These are phyloP conservation scores for Heteropelma amictum DNA, from an alignment of 2,888 invertebrate species.

Conservation along the genomic window DNA sequence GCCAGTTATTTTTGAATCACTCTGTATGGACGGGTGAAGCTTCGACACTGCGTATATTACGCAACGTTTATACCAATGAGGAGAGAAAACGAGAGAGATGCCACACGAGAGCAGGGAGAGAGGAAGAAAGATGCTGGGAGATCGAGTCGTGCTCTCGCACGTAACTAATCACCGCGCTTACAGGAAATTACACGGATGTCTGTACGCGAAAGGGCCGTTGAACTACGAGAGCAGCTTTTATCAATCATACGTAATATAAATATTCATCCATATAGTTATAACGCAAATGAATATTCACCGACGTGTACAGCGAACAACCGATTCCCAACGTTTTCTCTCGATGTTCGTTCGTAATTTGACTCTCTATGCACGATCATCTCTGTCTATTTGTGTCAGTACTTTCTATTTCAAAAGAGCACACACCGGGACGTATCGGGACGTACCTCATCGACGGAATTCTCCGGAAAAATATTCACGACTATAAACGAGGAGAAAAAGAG, in stretches of 20 bases:
- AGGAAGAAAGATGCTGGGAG: conserved; percentile 33
- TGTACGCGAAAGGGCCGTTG: conserved; percentile 45
- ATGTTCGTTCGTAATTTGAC: background rate
- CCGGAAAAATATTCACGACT: conserved; percentile 31
- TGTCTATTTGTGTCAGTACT: conserved; percentile 15
- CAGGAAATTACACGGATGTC: conserved; percentile 57
- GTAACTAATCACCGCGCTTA: conserved; percentile 55
- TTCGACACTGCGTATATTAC: conserved; percentile 13
- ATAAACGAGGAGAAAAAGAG: conserved; percentile 16
- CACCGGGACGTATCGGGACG: conserved; percentile 11
- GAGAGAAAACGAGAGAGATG: conserved; percentile 31
- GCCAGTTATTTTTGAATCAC: conserved; percentile 25
- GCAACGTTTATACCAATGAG: conserved; percentile 33
- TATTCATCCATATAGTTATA: conserved; percentile 19
- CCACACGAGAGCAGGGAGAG: conserved; percentile 39
- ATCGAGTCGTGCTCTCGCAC: conserved; percentile 47
- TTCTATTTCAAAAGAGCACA: conserved; percentile 34
- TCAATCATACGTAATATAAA: conserved; percentile 52
- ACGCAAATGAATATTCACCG: conserved; percentile 10
- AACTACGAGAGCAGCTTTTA: conserved; percentile 44
- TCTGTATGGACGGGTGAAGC: conserved; percentile 47
- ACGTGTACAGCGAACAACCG: conserved; percentile 19
- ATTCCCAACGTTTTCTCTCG: conserved; percentile 25
- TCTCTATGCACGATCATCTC: background rate
- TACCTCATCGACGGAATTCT: conserved; percentile 33